These are phyloP conservation scores for Mustela erminea DNA, from an alignment of 2,797 vertebrate species.

Conservation along the genomic window DNA sequence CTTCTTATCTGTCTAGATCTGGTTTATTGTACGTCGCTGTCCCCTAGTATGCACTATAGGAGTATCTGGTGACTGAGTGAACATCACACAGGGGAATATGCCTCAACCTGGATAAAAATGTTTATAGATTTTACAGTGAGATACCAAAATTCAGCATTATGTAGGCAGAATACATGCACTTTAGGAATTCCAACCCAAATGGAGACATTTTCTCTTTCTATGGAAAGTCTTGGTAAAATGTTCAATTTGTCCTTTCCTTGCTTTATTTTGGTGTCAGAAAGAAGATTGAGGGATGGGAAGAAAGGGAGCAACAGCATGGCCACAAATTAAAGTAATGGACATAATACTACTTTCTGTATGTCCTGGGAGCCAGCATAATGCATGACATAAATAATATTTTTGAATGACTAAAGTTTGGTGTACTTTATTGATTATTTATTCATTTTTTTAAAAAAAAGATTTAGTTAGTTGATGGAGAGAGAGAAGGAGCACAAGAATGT, in stretches of 20 bases:
- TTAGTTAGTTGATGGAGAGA: background rate
- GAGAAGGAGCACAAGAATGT: background rate
- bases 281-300: background rate
- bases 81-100: background rate
- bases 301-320: rapidly evolving
- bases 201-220: background rate
- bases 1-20: background rate
- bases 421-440: background rate
- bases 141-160: background rate
- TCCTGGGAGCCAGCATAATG: background rate
- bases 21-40: background rate
- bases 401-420: background rate
- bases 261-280: background rate
- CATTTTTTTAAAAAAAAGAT: too few relatives aligned
- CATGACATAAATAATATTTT: background rate
- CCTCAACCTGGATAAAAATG: background rate
- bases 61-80: background rate
- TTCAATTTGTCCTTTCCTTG: background rate
- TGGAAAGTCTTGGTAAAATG: background rate
- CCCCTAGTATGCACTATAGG: background rate
- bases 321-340: background rate
- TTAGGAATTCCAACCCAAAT: background rate
- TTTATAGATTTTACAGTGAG: background rate
- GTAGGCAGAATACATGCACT: background rate
- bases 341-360: background rate